A percentile compares a stretch with the other conserved stretches of the same genome.
Conservation (phyloP, 2,113 vertebrate species). For the Pipa parva region DNA sequence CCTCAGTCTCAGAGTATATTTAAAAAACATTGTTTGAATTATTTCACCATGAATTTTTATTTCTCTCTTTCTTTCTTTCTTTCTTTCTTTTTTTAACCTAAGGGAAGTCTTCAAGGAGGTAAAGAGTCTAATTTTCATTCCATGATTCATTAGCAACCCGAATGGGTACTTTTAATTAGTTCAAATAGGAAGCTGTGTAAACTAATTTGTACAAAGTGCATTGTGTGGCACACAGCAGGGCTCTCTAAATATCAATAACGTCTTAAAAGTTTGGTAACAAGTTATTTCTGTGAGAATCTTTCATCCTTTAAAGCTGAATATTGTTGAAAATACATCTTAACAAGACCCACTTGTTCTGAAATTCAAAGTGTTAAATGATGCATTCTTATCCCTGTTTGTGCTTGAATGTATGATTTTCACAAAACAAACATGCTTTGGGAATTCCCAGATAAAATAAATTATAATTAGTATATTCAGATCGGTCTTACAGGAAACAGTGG, state of each 20-base stretch:
- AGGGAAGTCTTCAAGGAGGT: constrained; percentile 31
- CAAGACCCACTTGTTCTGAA: constrained; percentile 40
- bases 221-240: constrained; percentile 36
- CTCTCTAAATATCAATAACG: constrained; percentile 40
- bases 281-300: constrained; percentile 43
- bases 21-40: constrained; percentile 39
- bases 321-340: constrained; percentile 39
- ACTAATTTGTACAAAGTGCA: constrained; percentile 51
- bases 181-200: constrained; percentile 50
- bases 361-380: constrained; percentile 43
- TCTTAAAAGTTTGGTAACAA: constrained; percentile 47
- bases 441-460: constrained; percentile 24
- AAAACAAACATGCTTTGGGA: constrained; percentile 42
- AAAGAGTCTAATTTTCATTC: constrained; percentile 39
- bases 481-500: constrained; percentile 23
- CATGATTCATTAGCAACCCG: constrained; percentile 33
- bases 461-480: constrained; percentile 20
- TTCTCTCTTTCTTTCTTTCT: too few relatives aligned
- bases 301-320: constrained; percentile 45
- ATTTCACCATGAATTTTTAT: constrained; percentile 41
- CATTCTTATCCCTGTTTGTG: constrained; percentile 42
- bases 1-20: too few relatives aligned
- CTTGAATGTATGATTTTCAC: constrained; percentile 39
- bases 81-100: constrained; percentile 36
- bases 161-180: constrained; percentile 47